These are phyloP conservation scores for Drosophila mayaguana DNA, from an alignment of 2,888 invertebrate genomes.

Conservation along the genomic window DNA sequence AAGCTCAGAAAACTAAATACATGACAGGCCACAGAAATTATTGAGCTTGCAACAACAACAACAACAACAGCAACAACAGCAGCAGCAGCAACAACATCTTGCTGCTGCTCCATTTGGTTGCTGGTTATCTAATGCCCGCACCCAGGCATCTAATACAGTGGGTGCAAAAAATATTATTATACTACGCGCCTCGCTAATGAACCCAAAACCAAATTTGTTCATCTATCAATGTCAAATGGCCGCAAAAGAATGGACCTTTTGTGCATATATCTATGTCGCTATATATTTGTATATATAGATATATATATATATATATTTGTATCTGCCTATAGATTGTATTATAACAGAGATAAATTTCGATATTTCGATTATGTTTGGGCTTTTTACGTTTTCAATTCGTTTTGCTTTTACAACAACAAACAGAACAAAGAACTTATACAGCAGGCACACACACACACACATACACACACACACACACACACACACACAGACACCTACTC, in stretches of 20 bases:
- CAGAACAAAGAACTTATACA: conserved; percentile 71
- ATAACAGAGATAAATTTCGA: conserved; percentile 57
- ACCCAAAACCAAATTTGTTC: conserved; percentile 55
- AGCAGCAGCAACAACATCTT: conserved; percentile 33
- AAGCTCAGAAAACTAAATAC: conserved; percentile 48
- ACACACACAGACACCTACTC: conserved; percentile 24
- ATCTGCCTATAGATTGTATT: background rate
- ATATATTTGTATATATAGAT: background rate
- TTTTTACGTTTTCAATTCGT: conserved; percentile 61
- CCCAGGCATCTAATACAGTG: conserved; percentile 63
- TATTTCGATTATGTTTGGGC: conserved; percentile 37
- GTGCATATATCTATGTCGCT: conserved; percentile 15
- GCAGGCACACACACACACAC: conserved; percentile 17
- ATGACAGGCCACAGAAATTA: conserved; percentile 80
- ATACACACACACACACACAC: conserved; percentile 25
- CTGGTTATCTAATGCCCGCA: conserved; percentile 68
- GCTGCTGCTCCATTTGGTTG: conserved; percentile 54
- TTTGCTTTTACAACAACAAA: conserved; percentile 70
- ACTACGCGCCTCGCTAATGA: conserved; percentile 63
- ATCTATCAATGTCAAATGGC: conserved; percentile 77
- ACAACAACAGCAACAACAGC: conserved; percentile 31
- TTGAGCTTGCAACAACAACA: conserved; percentile 62
- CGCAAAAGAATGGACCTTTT: conserved; percentile 70
- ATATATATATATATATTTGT: background rate
- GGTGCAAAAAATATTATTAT: conserved; percentile 64